Base-by-base conservation (phyloP, 2,797 vertebrate genomes). In the Rachycentron canadum region DNA sequence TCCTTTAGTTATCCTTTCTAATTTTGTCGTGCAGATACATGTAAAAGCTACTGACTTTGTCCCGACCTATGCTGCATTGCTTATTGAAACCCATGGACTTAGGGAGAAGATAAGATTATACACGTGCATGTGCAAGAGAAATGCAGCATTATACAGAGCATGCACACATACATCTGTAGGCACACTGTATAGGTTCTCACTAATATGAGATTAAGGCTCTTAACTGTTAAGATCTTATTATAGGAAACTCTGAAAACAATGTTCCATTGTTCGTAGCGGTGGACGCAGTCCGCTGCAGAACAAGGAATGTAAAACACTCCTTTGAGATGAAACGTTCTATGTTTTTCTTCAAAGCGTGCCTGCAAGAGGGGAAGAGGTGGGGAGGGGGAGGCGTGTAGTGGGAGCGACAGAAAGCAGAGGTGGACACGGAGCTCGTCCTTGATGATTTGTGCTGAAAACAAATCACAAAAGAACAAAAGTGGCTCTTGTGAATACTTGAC, bases 341-440 rank as follows among this genome's bases (percentile, higher is more conserved):
- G 81, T 88, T 85, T 82, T 87, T 78, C 85, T 89, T 88, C 83
- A 86, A 87, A 88, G 88, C 40, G 41, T 71, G 74, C 76, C 81
- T 81, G 50, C 67, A 14, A 66, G 74, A 47, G 58, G 47, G 75
- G 69, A 76, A 71, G 50, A 47, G 70, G 69, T 34, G 59, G 38
- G 38, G 59, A 26, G 81, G 70, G 47, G 77, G 47, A 25, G 68
- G 68, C 5, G 40, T 41, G 57, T 47, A 40, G 61, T 66, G 69
- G 53, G 60, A 68, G 60, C 72, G 47, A 26, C 19, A 53, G 62
- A 73, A 47, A 74, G 67, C 26, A 57, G 52, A 70, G 50, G 71
- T 21, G 66, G 67, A 69, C 6, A 57, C 28, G 73, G 34, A 72
- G 43, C 23, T 62, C 30, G 41, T 32, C 25, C 30, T n/a, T 16